phyloP scores from a whole-genome alignment of 2,797 vertebrate species.

The Pipistrellus pygmaeus region DNA sequence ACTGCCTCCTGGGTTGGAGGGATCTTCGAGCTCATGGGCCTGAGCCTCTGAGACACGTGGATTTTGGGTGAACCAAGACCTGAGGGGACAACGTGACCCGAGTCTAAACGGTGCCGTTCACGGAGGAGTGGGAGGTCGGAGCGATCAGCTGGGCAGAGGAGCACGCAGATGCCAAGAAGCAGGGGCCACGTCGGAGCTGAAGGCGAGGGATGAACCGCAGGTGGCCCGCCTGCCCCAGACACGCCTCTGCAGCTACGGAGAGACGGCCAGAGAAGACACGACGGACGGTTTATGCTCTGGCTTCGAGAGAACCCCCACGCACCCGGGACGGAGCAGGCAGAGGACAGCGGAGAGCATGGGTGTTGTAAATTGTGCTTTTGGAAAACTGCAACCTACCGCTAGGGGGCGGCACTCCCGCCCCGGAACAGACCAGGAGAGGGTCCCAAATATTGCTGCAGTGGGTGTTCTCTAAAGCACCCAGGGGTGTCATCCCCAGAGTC shows the following conservation, averaged over 20 bases:
- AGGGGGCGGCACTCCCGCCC: neutral
- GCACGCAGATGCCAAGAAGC: neutral
- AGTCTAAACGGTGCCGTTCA: slow-evolving; percentile 31
- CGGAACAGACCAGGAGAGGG: neutral
- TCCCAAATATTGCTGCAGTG: neutral
- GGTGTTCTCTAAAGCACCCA: neutral
- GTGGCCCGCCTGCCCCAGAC: neutral
- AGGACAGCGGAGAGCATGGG: neutral
- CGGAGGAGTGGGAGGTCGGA: slow-evolving; percentile 4
- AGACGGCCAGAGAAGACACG: neutral
- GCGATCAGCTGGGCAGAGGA: neutral
- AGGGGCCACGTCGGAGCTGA: neutral
- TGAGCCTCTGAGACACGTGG: slow-evolving; percentile 28
- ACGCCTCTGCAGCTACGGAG: neutral
- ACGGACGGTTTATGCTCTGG: neutral
- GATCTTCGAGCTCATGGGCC: slow-evolving; percentile 82
- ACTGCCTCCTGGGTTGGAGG: slow-evolving; percentile 80
- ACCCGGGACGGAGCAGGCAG: neutral
- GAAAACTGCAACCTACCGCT: neutral
- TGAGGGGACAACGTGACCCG: slow-evolving; percentile 30
- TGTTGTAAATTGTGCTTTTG: neutral
- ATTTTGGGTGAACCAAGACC: slow-evolving; percentile 53
- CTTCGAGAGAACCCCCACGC: neutral
- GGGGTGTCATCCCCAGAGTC: neutral
- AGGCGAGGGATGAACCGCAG: fast-evolving